Conservation (phyloP, 2,113 vertebrate species). For the Strigops habroptila region DNA sequence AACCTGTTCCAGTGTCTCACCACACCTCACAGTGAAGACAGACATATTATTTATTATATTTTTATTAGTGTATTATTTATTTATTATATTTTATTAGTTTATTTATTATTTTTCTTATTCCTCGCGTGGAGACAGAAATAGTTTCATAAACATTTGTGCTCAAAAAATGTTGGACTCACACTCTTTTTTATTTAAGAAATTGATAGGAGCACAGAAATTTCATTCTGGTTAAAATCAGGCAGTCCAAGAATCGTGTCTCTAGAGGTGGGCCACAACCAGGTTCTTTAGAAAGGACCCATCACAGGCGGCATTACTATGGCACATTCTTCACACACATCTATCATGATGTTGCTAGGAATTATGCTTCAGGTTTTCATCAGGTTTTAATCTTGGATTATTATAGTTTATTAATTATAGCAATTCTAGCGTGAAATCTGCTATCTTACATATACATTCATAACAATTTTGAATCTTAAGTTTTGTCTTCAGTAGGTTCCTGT, state of each 20-base stretch:
- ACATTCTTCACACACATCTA: not conserved
- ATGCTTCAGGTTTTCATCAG: not conserved
- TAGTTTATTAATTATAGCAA: not conserved
- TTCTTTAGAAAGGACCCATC: not conserved
- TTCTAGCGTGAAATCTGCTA: not conserved
- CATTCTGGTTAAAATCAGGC: not conserved
- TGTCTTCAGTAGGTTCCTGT: not conserved
- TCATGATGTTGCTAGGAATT: not conserved
- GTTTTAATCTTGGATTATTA: not conserved
- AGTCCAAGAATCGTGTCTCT: not conserved
- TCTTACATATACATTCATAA: not conserved
- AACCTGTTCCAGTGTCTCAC: too few relatives aligned
- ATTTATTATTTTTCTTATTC: too few relatives aligned
- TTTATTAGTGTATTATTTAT: too few relatives aligned
- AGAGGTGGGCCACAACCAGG: not conserved
- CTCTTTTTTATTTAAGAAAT: not conserved
- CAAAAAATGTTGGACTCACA: not conserved
- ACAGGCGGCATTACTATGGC: not conserved
- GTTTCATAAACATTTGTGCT: not conserved
- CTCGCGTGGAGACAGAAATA: too few relatives aligned
- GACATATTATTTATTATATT: too few relatives aligned
- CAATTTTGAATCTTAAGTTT: not conserved
- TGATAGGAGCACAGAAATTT: not conserved
- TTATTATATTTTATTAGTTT: too few relatives aligned
- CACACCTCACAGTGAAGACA: too few relatives aligned